Base-by-base conservation (phyloP, 2,797 vertebrate genomes). In the Tachyglossus aculeatus region DNA sequence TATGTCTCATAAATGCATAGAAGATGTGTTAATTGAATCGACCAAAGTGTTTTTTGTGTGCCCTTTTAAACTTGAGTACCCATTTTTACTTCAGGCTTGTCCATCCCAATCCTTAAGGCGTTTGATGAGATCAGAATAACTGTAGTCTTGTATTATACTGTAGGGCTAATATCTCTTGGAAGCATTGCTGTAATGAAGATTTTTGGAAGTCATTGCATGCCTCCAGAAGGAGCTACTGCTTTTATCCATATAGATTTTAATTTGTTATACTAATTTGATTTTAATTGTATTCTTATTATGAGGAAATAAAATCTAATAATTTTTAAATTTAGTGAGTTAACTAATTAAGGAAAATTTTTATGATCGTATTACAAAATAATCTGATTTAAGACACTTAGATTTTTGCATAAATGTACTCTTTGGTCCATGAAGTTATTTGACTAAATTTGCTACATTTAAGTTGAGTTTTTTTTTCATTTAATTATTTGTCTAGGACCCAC, bases 171-270 rank as follows among this genome's bases (percentile, higher is more conserved):
- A 32, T 78, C 51, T 70, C 44, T 69, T 70, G 68, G 51, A 67
- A 74, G 0, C 5, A 47, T 29, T 68, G 14, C 14, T 66, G 3
- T 81, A 74, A 53, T 1, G 14, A 64, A 70, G 54, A 64, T 39
- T 31, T n/a, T 27, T 73, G 68, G 40, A 75, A 67, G 72, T 60
- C 0, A 0, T 63, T 15, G 27, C 64, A 1, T 75, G 38, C 57
- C 56, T 74, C 43, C 45, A 76, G 71, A 74, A 85, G 63, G 84
- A 88, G 43, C 60, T 90, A 16, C 59, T 85, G 37, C 39, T 79
- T 22, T 80, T 15, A 71, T 87, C 60, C 7, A 1, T 74, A 10
- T 53, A 69, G 10, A 14, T 65, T 74, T 85, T 58, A 59, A 4
- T 65, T 70, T 84, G 36, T 61, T 53, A 38, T n/a, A 21, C 77